Base-by-base conservation (phyloP, 1,140 invertebrate genomes). In the Thereuonema tuberculata region DNA sequence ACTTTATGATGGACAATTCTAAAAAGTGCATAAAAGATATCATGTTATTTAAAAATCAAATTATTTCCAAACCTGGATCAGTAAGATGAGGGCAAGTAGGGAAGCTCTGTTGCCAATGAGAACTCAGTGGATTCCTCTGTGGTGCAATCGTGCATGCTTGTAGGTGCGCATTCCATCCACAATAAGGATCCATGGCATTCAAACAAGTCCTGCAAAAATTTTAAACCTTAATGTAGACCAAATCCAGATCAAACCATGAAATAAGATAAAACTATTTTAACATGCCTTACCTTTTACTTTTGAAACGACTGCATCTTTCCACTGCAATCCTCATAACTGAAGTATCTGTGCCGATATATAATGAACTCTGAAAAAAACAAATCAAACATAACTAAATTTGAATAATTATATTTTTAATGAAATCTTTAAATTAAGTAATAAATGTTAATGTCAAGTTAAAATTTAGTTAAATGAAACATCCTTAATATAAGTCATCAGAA, bases 151-250 rank as follows among this genome's bases (percentile, higher is more conserved):
- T 80, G 67, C 92, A 95, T 12, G 74, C 71, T 55, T 86, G 80
- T 2, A 79, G 71, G 2, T 81, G 75, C 58, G 84, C 82, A 71
- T 94, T 84, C 92, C 92, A 96, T 0, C 89, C 93, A 72, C 93
- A 96, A 70, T 95, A 91, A 0, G 93, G 93, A 73, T 96, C 93
- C 74, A 85, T 85, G 0, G 90, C 84, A 66, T 84, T 84, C 21
- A 91, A 66, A 71, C 93, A 96, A 1, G 83, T 79, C 1, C 80
- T 73, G 62, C 27, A 66, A 62, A 56, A 43, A 43, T 43, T 54
- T n/a, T n/a, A n/a, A n/a, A n/a, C n/a, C n/a, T n/a, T n/a, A n/a
- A 25, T 61, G n/a, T 52, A n/a, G n/a, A n/a, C 21, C n/a, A 50
- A 50, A 23, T 14, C 43, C 31, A 17, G 27, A 20, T 26, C 23